Evolutionary conservation across 2,797 vertebrate species (phyloP).

Genomic region (Hemibagrus guttatus): DNA sequence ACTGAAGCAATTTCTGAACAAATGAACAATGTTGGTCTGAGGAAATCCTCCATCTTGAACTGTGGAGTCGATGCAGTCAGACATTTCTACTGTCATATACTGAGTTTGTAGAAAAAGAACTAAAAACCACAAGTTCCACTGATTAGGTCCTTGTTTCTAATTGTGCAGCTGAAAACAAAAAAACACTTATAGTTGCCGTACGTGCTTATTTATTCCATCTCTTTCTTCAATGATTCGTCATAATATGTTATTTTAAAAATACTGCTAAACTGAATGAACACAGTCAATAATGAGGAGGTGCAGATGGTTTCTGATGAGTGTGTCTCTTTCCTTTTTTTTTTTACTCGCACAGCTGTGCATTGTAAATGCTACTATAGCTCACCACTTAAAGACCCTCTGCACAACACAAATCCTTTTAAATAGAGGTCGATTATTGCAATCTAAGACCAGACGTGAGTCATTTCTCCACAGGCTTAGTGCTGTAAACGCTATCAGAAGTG

Average conservation of each 20-base stretch:
- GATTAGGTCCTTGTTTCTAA: not conserved
- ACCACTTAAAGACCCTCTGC: constrained; percentile 47
- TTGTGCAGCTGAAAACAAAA: not conserved
- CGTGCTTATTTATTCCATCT: not conserved
- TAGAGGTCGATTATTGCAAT: constrained; percentile 65
- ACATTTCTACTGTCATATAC: not conserved
- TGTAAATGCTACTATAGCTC: constrained; percentile 47
- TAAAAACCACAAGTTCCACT: not conserved
- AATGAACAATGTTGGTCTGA: not conserved
- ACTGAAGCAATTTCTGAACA: not conserved
- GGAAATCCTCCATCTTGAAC: not conserved
- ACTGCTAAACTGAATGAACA: constrained; percentile 12
- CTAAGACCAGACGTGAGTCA: constrained; percentile 68
- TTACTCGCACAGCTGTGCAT: constrained; percentile 40
- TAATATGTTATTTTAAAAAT: constrained; percentile 40
- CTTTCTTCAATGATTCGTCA: constrained; percentile 28
- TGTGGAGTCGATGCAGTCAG: not conserved
- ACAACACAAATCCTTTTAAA: constrained; percentile 54
- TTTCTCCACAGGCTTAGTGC: constrained; percentile 65
- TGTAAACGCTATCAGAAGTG: constrained; percentile 65
- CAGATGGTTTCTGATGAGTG: constrained; percentile 36
- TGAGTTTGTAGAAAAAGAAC: not conserved
- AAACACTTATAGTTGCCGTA: not conserved
- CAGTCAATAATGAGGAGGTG: constrained; percentile 26
- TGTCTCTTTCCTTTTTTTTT: constrained; percentile 12